These are phyloP conservation scores for Zele albiditarsus DNA, from an alignment of 2,888 invertebrate species.

Conservation along the genomic window DNA sequence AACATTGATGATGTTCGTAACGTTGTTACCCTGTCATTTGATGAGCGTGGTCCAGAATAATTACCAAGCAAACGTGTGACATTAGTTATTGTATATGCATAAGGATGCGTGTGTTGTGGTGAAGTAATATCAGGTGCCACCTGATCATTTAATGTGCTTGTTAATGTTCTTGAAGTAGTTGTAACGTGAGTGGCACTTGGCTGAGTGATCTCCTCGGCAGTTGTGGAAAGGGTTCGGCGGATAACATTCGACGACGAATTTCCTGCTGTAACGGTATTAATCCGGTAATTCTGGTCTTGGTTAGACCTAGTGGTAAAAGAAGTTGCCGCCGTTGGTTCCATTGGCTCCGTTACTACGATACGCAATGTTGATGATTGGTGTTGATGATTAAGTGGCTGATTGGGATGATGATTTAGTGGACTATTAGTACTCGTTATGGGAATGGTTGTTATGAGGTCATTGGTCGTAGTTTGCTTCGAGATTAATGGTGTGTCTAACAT, in stretches of 20 bases:
- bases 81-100: constrained; percentile 71
- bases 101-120: constrained; percentile 63
- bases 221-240: background rate
- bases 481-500: constrained; percentile 8
- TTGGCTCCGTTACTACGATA: constrained; percentile 58
- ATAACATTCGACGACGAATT: constrained; percentile 43
- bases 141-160: constrained; percentile 32
- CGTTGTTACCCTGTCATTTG: constrained; percentile 58
- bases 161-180: constrained; percentile 28
- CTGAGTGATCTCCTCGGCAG: background rate
- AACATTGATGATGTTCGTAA: constrained; percentile 35
- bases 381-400: constrained; percentile 29
- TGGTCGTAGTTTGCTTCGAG: constrained; percentile 27
- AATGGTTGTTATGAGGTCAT: constrained; percentile 33
- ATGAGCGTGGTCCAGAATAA: constrained; percentile 66
- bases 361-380: constrained; percentile 48
- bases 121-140: constrained; percentile 40
- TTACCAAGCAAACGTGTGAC: constrained; percentile 69
- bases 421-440: constrained; percentile 31
- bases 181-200: constrained; percentile 21
- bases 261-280: constrained; percentile 54
- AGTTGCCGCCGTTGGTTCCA: constrained; percentile 12
- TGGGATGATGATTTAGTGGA: constrained; percentile 16
- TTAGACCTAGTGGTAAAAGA: background rate
- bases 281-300: constrained; percentile 40